These are phyloP conservation scores for Chaetodon trifasciatus DNA, from an alignment of 2,797 vertebrate genomes.

Conservation along the genomic window DNA sequence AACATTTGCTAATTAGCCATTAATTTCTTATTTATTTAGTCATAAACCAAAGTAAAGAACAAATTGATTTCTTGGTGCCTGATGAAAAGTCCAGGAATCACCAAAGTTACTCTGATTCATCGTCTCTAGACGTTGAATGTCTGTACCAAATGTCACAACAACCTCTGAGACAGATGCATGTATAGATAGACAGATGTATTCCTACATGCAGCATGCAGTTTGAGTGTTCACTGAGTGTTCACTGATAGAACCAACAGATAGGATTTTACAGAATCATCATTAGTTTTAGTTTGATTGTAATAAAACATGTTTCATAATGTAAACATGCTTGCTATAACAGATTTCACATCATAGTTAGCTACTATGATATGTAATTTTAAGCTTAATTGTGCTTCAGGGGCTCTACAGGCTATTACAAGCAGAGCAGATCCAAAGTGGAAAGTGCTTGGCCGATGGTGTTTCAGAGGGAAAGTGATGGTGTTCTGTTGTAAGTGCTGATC, in stretches of 20 bases:
- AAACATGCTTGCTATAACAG: conserved; percentile 1
- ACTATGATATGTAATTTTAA: conserved; percentile 33
- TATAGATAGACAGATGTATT: no score
- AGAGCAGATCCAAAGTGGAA: conserved; percentile 7
- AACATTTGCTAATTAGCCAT: background rate
- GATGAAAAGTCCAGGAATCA: background rate
- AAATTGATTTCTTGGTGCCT: no score
- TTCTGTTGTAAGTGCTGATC: conserved; percentile 18
- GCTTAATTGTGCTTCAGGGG: conserved; percentile 39
- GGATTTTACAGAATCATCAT: background rate
- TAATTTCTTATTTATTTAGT: no score
- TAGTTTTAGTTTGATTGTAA: background rate
- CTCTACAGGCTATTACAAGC: conserved; percentile 26
- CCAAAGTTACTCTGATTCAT: background rate
- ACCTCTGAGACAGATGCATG: background rate
- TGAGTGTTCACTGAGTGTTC: background rate
- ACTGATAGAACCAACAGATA: background rate
- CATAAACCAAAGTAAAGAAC: background rate
- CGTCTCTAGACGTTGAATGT: background rate
- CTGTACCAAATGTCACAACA: background rate
- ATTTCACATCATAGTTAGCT: conserved; percentile 15
- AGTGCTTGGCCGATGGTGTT: background rate
- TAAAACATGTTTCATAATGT: conserved; percentile 2
- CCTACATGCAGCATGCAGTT: background rate
- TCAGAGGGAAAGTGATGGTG: background rate